Evolutionary conservation across 2,797 vertebrate species (phyloP).

Genomic region (Setipinna tenuifilis): DNA sequence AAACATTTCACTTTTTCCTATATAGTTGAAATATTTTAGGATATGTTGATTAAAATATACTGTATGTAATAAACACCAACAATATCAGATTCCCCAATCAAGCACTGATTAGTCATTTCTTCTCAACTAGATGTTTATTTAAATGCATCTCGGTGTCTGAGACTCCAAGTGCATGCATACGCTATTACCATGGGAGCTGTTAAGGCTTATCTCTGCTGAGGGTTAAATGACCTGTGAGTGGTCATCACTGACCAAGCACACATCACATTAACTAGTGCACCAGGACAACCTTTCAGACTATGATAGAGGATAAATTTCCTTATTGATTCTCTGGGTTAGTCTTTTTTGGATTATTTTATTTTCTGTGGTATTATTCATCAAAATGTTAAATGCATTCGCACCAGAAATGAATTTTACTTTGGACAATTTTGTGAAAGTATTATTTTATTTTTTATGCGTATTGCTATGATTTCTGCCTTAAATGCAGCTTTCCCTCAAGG

Average conservation of each 20-base stretch:
- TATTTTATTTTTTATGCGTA: background rate
- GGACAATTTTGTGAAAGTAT: background rate
- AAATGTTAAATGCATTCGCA: background rate
- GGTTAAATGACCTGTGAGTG: constrained; percentile 1
- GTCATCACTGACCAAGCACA: background rate
- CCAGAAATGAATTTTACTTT: background rate
- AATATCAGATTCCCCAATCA: background rate
- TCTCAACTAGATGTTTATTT: background rate
- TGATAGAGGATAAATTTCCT: background rate
- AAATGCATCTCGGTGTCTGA: background rate
- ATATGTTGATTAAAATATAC: background rate
- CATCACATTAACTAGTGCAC: constrained; percentile 1
- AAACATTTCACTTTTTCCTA: background rate
- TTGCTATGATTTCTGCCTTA: background rate
- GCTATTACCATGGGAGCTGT: background rate
- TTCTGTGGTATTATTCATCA: background rate
- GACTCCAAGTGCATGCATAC: background rate
- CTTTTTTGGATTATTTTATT: background rate
- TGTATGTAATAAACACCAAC: background rate
- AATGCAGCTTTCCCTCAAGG: background rate
- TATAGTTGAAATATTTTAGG: background rate
- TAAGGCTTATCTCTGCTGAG: background rate
- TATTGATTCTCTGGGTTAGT: background rate
- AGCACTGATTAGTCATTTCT: background rate
- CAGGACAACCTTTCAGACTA: background rate